phyloP scores from a whole-genome alignment of 1,140 invertebrate species.

The Zaprionus africanus region DNA sequence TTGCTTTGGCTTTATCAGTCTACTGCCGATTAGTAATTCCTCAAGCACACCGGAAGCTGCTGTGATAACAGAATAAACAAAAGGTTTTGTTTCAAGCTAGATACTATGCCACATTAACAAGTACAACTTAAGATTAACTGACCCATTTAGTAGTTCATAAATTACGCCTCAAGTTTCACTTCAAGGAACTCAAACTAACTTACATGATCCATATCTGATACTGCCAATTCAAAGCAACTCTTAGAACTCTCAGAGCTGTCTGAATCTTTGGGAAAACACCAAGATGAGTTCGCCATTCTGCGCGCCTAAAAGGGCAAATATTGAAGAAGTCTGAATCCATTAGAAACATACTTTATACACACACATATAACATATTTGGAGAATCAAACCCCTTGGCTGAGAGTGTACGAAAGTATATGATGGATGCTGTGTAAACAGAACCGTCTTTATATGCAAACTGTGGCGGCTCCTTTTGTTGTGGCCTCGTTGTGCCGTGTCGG shows the following conservation, averaged over 20 bases:
- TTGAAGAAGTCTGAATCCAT: slow-evolving; percentile 66
- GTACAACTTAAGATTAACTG: background rate
- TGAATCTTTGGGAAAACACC: slow-evolving; percentile 29
- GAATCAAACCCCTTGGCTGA: slow-evolving; percentile 58
- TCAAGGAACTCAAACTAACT: slow-evolving; percentile 3
- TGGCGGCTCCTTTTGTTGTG: slow-evolving; percentile 75
- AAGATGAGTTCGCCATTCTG: slow-evolving; percentile 23
- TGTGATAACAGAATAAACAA: slow-evolving; percentile 5
- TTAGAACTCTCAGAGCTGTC: slow-evolving; percentile 2
- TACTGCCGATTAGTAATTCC: slow-evolving; percentile 13
- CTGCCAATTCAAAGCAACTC: slow-evolving; percentile 23
- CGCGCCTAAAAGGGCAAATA: slow-evolving; percentile 57
- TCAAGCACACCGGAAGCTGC: slow-evolving; percentile 31
- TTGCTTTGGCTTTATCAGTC: slow-evolving; percentile 19
- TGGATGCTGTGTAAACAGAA: slow-evolving; percentile 79
- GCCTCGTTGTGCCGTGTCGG: slow-evolving; percentile 55
- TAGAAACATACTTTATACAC: slow-evolving; percentile 52
- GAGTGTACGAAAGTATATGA: slow-evolving; percentile 39
- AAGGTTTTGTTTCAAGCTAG: background rate
- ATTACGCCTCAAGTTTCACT: background rate
- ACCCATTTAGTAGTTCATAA: background rate
- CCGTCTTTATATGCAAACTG: slow-evolving; percentile 66
- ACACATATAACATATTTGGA: background rate
- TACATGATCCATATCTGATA: background rate
- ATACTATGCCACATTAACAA: background rate